phyloP scores from a whole-genome alignment of 1,140 invertebrate species.

The Alviniconcha marisindica region DNA sequence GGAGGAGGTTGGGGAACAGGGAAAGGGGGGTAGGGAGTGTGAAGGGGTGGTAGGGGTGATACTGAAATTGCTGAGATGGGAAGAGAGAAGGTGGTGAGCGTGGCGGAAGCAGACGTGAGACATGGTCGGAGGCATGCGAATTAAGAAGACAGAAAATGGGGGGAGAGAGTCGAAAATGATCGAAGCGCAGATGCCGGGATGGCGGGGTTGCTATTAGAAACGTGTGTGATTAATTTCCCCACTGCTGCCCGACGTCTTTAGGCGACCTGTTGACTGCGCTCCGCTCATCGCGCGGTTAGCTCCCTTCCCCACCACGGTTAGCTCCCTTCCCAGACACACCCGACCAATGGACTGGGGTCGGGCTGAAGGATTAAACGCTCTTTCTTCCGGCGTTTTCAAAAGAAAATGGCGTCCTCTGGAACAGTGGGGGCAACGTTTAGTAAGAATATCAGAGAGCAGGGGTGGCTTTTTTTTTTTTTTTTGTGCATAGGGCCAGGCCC shows the following conservation, averaged over 20 bases:
- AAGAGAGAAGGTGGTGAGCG: neutral
- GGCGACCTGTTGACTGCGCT: neutral
- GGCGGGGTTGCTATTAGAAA: conserved; percentile 15
- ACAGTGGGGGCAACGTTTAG: neutral
- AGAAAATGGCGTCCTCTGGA: neutral
- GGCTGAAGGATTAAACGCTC: neutral
- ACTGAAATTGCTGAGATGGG: neutral
- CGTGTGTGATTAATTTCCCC: conserved; percentile 14
- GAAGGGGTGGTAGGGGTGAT: neutral
- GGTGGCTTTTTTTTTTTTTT: neutral
- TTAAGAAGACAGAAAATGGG: neutral
- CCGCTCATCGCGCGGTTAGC: no score
- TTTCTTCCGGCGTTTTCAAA: conserved; percentile 6
- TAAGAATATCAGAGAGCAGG: conserved; percentile 1
- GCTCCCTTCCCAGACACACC: neutral
- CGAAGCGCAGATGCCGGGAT: neutral
- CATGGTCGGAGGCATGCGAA: neutral
- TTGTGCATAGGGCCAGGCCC: neutral
- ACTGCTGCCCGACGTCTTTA: neutral
- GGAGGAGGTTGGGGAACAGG: neutral
- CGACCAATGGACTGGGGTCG: no score
- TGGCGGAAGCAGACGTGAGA: no score
- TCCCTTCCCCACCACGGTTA: neutral
- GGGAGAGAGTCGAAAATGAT: neutral
- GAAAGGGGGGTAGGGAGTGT: neutral